Evolutionary conservation across 2,888 invertebrate genomes (phyloP).

Genomic region (Dicyrtomina minuta): DNA sequence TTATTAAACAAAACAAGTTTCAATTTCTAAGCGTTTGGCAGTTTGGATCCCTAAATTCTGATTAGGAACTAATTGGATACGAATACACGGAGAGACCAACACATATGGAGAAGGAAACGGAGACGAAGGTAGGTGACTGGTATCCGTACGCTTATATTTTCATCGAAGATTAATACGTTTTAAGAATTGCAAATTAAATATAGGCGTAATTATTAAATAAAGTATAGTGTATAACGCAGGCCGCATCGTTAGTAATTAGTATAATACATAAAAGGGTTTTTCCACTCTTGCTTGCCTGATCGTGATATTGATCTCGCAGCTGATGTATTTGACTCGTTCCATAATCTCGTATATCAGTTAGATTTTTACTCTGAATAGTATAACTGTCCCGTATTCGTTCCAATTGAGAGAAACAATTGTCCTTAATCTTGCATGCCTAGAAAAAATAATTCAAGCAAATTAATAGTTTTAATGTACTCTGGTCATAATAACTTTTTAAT

Average conservation of each 20-base stretch:
- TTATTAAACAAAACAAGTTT: too few relatives aligned
- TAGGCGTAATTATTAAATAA: not conserved
- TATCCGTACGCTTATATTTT: too few relatives aligned
- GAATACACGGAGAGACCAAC: too few relatives aligned
- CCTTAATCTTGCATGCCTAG: conserved; percentile 83
- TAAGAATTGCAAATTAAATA: too few relatives aligned
- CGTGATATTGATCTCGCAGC: conserved; percentile 85
- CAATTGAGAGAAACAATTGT: conserved; percentile 90
- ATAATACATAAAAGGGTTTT: too few relatives aligned
- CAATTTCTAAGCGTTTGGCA: too few relatives aligned
- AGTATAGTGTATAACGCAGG: not conserved
- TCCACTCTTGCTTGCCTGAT: conserved; percentile 68
- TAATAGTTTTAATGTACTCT: not conserved
- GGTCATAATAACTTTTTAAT: not conserved
- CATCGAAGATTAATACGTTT: too few relatives aligned
- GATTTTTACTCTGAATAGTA: conserved; percentile 79
- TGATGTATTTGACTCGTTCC: conserved; percentile 77
- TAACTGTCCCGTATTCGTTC: conserved; percentile 93
- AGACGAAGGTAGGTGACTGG: too few relatives aligned
- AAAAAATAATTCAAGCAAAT: not conserved
- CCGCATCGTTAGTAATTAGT: too few relatives aligned
- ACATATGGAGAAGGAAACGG: too few relatives aligned
- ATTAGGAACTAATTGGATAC: too few relatives aligned
- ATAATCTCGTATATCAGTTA: conserved; percentile 86
- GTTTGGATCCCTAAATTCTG: too few relatives aligned